A percentile compares a stretch with the other conserved stretches of the same genome.
Evolutionary conservation across 2,113 vertebrate genomes (phyloP).

Genomic region (Athene cunicularia): DNA sequence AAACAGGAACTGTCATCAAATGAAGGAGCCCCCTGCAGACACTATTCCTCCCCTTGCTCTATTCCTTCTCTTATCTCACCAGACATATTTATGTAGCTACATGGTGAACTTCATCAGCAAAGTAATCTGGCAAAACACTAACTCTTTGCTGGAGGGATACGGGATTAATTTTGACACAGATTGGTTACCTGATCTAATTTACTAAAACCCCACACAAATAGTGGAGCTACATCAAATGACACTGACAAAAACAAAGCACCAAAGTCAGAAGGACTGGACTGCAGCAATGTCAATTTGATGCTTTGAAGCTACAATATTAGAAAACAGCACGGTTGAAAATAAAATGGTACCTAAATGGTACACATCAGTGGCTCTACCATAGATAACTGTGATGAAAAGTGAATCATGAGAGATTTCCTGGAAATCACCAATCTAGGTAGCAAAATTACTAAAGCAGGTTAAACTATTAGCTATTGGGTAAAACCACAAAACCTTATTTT

Average conservation of each 20-base stretch:
- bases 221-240: background rate
- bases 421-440: background rate
- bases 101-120: background rate
- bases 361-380: background rate
- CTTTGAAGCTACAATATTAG: background rate
- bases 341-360: background rate
- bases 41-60: background rate
- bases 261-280: background rate
- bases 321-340: background rate
- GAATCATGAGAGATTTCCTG: background rate
- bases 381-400: background rate
- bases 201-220: background rate
- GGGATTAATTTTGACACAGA: background rate
- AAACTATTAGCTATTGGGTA: background rate
- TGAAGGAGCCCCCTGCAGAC: background rate
- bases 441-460: background rate
- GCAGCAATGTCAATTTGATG: background rate
- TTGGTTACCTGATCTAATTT: background rate
- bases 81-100: background rate
- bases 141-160: background rate
- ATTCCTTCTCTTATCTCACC: background rate
- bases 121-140: background rate
- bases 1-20: background rate
- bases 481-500: background rate
- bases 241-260: background rate